phyloP scores from a whole-genome alignment of 2,888 invertebrate species.

The Cosmia trapezina region DNA sequence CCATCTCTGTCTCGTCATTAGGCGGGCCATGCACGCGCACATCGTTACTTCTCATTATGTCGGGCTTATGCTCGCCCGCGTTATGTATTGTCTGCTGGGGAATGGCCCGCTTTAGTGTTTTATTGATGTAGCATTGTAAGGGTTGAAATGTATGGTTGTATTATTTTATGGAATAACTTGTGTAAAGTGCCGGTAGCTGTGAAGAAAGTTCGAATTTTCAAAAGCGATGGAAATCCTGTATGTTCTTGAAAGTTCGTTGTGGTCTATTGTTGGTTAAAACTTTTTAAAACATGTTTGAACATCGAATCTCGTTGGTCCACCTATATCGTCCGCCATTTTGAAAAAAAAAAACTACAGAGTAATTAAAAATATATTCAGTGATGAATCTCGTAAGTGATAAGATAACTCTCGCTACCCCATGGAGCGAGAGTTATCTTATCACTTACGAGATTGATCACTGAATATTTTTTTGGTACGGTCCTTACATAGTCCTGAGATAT shows the following conservation, averaged over 20 bases:
- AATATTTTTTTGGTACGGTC: too few relatives aligned
- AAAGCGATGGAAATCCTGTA: neutral
- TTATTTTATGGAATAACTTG: conserved; percentile 37
- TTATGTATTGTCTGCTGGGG: conserved; percentile 82
- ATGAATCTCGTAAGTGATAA: too few relatives aligned
- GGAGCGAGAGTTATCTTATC: too few relatives aligned
- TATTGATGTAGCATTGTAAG: conserved; percentile 77
- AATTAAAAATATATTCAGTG: too few relatives aligned
- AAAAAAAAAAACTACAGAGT: too few relatives aligned
- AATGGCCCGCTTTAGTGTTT: conserved; percentile 85
- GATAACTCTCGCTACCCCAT: too few relatives aligned
- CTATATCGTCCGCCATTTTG: too few relatives aligned
- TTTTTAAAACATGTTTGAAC: neutral
- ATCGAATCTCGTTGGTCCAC: too few relatives aligned
- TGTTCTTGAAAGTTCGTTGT: neutral
- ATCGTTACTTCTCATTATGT: conserved; percentile 88
- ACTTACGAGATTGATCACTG: too few relatives aligned
- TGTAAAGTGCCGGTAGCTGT: neutral
- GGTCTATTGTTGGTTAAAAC: neutral
- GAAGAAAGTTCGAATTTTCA: neutral
- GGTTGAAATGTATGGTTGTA: conserved; percentile 45
- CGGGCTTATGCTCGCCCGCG: conserved; percentile 77
- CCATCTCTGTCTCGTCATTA: conserved; percentile 76
- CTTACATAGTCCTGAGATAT: too few relatives aligned
- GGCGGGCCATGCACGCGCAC: conserved; percentile 82